Evolutionary conservation across 37 sponge, comb jelly and placozoan species (phyloP).

Genomic region (Dysidea cf. avara): DNA sequence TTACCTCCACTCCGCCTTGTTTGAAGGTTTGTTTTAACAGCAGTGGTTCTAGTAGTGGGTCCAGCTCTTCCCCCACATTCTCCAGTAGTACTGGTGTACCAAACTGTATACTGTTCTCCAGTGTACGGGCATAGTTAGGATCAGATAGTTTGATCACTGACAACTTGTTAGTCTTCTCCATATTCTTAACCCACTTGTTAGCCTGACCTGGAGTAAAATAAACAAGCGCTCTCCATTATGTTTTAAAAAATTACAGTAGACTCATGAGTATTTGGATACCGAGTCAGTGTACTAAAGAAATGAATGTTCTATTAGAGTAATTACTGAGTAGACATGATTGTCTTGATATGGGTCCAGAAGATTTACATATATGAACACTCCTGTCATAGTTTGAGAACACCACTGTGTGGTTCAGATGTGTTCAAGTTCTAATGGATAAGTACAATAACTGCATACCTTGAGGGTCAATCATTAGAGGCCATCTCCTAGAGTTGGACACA

Average conservation of each 20-base stretch:
- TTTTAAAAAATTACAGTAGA: no score
- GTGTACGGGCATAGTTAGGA: constrained; percentile 93
- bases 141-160: constrained; percentile 95
- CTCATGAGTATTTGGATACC: neutral
- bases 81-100: constrained; percentile 93
- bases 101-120: constrained; percentile 99
- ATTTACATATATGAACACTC: no score
- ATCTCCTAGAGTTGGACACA: constrained; percentile 86
- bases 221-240: no score
- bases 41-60: constrained; percentile 96
- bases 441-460: no score
- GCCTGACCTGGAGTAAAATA: constrained; percentile 75
- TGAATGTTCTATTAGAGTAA: no score
- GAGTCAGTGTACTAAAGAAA: constrained; percentile 6
- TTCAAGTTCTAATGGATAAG: no score
- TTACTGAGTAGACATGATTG: no score
- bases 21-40: constrained; percentile 94
- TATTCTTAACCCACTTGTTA: constrained; percentile 99
- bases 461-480: constrained; percentile 98
- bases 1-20: constrained; percentile 84
- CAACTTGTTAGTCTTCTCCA: constrained; percentile 92
- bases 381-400: no score
- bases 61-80: constrained; percentile 95
- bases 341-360: no score
- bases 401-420: no score